phyloP scores from a whole-genome alignment of 2,113 vertebrate species.

The Siniperca knerii region DNA sequence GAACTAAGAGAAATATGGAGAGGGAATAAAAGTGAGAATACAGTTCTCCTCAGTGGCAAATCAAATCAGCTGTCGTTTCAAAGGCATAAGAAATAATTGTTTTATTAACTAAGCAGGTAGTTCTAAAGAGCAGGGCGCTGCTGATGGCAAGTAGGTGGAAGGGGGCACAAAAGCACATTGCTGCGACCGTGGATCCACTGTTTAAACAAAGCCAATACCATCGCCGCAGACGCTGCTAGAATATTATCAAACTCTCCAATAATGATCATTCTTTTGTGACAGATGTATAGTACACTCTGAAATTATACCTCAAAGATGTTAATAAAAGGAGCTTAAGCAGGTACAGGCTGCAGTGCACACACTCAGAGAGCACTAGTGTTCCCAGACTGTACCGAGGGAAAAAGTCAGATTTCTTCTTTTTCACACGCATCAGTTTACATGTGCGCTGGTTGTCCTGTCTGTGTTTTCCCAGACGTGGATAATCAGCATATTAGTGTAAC shows the following conservation, averaged over 20 bases:
- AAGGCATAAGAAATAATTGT: constrained; percentile 68
- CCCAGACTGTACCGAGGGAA: constrained; percentile 15
- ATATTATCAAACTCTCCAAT: constrained; percentile 42
- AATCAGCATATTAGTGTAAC: constrained; percentile 75
- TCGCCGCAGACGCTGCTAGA: constrained; percentile 44
- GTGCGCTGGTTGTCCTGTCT: constrained; percentile 41
- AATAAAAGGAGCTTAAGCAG: constrained; percentile 35
- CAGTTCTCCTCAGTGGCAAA: constrained; percentile 31
- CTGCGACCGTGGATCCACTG: constrained; percentile 60
- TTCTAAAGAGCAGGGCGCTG: constrained; percentile 64
- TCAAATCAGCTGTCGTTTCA: constrained; percentile 65
- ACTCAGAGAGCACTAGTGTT: constrained; percentile 24
- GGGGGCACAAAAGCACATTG: constrained; percentile 64
- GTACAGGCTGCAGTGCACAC: constrained; percentile 20
- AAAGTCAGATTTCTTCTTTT: constrained; percentile 17
- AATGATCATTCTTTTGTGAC: constrained; percentile 52
- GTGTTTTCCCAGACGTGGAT: constrained; percentile 68
- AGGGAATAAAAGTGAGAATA: constrained; percentile 23
- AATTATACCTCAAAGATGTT: constrained; percentile 43
- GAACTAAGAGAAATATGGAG: constrained; percentile 14
- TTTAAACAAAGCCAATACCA: constrained; percentile 64
- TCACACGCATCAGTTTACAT: constrained; percentile 63
- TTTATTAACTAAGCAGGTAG: constrained; percentile 80
- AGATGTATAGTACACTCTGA: constrained; percentile 22
- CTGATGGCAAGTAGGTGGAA: constrained; percentile 71